These are phyloP conservation scores for Kobus ellipsiprymnus DNA, from an alignment of 2,113 vertebrate species.

Conservation along the genomic window DNA sequence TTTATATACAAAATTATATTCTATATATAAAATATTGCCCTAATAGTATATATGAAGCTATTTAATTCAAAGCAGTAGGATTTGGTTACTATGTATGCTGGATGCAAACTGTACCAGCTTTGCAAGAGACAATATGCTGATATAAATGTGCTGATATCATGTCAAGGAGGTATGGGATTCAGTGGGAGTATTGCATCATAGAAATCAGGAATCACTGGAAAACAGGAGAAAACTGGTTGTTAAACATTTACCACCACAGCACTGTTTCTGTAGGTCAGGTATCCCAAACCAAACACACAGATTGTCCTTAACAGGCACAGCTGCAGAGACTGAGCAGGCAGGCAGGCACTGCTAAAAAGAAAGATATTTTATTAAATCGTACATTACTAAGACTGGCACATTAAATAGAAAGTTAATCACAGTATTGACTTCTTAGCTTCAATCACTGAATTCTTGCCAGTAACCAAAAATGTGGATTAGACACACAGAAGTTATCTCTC, in stretches of 20 bases:
- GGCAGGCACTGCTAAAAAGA: background rate
- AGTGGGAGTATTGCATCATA: background rate
- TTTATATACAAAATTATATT: background rate
- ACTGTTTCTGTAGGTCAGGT: background rate
- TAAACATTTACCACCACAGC: background rate
- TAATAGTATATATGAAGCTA: background rate
- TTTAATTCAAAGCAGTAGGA: background rate
- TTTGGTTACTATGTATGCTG: background rate
- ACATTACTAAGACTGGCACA: background rate
- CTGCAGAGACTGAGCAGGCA: background rate
- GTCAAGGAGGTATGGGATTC: background rate
- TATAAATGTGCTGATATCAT: background rate
- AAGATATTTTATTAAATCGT: constrained; percentile 19
- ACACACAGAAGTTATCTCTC: constrained; percentile 12
- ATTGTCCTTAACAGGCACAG: background rate
- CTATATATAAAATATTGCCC: background rate
- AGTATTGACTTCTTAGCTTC: constrained; percentile 27
- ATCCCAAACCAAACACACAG: background rate
- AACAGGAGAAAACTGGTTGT: background rate
- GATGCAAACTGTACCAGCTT: background rate
- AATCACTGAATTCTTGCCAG: constrained; percentile 32
- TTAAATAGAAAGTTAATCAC: constrained; percentile 41
- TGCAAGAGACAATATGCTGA: background rate
- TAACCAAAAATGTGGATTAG: constrained; percentile 30
- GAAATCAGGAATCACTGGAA: background rate